Percentiles rank a stretch among this genome's conserved stretches.
phyloP scores from a whole-genome alignment of 1,140 invertebrate genomes.

The Leptinotarsa texana region DNA sequence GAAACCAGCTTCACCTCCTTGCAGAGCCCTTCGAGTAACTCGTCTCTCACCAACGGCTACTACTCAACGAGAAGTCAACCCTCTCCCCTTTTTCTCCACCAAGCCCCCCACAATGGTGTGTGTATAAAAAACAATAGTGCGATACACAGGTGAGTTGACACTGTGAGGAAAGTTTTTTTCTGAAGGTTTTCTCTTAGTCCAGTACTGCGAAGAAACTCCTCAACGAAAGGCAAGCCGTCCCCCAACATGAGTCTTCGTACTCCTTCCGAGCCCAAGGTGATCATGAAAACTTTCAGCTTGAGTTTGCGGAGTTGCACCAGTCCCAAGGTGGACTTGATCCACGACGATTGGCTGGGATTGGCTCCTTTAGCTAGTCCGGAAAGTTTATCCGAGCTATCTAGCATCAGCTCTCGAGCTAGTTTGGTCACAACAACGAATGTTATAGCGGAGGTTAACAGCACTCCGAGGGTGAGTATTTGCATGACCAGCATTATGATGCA shows the following conservation, averaged over 20 bases:
- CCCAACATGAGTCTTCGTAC: background rate
- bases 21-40: constrained; percentile 59
- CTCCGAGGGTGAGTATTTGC: constrained; percentile 34
- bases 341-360: constrained; percentile 68
- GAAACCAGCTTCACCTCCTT: constrained; percentile 78
- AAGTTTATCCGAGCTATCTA: constrained; percentile 79
- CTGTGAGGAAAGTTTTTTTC: too few relatives aligned
- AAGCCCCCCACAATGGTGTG: constrained; percentile 5
- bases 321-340: constrained; percentile 59
- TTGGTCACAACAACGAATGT: constrained; percentile 46
- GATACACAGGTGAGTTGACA: background rate
- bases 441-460: constrained; percentile 35
- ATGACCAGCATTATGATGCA: background rate
- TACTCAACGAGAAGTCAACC: constrained; percentile 52
- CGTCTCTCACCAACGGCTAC: constrained; percentile 55
- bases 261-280: background rate
- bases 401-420: constrained; percentile 62
- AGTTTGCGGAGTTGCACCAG: constrained; percentile 42
- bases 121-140: background rate
- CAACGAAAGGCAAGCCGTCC: background rate
- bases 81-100: constrained; percentile 37
- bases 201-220: background rate
- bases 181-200: background rate
- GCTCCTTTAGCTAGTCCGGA: constrained; percentile 86
- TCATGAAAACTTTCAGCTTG: constrained; percentile 43